Conservation (phyloP, 2,797 vertebrate species). For the Heterohyrax brucei region DNA sequence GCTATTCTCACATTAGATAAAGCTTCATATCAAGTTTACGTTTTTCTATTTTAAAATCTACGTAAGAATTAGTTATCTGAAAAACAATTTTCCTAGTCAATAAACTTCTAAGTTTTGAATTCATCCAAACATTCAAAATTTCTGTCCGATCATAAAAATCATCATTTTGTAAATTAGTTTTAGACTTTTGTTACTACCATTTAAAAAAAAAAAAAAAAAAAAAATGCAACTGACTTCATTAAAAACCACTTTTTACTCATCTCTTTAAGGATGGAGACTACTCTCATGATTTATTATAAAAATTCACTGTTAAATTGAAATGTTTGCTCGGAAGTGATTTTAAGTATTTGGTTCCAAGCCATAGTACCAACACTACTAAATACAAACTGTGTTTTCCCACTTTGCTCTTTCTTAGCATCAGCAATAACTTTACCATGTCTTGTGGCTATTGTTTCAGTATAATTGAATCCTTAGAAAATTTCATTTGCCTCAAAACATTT, state of each 20-base stretch:
- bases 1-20: conserved; percentile 59
- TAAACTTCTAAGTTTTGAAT: conserved; percentile 22
- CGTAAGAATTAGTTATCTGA: not conserved
- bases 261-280: conserved; percentile 47
- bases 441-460: conserved; percentile 77
- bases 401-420: conserved; percentile 53
- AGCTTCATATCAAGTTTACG: conserved; percentile 50
- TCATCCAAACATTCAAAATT: conserved; percentile 33
- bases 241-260: conserved; percentile 30
- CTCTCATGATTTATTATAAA: conserved; percentile 22
- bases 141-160: not conserved
- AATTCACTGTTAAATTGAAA: conserved; percentile 36
- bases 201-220: not conserved
- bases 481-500: conserved; percentile 76
- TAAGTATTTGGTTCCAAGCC: conserved; percentile 70
- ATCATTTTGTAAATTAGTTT: conserved; percentile 47
- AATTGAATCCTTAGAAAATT: conserved; percentile 82
- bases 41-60: conserved; percentile 66
- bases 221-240: not conserved
- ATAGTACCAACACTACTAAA: conserved; percentile 40
- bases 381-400: conserved; percentile 16
- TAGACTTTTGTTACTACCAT: not conserved
- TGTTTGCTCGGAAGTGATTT: conserved; percentile 25
- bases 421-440: conserved; percentile 73
- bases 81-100: conserved; percentile 27